phyloP scores from a whole-genome alignment of 2,797 vertebrate species.

The Varecia variegata region DNA sequence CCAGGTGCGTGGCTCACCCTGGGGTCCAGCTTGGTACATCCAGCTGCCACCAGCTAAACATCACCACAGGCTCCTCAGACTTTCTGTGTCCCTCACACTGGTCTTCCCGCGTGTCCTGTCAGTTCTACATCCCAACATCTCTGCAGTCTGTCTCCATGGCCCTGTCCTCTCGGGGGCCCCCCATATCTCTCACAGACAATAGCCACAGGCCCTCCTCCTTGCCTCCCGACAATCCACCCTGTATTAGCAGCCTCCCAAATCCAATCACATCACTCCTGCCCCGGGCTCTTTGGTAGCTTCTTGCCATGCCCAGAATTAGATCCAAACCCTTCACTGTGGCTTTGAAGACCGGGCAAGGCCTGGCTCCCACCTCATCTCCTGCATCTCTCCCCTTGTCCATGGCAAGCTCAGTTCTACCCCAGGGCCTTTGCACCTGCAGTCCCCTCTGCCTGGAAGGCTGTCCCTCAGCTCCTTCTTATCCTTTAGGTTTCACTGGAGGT shows the following conservation, averaged over 20 bases:
- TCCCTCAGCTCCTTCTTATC: neutral
- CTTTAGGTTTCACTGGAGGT: neutral
- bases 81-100: fast-evolving
- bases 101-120: neutral
- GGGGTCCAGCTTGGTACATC: neutral
- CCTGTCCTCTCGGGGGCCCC: neutral
- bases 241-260: neutral
- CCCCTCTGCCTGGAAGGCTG: neutral
- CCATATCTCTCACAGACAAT: neutral
- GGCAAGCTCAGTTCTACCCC: neutral
- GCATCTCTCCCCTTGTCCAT: neutral
- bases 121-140: neutral
- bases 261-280: neutral
- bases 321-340: neutral
- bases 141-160: neutral
- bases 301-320: neutral
- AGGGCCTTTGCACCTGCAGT: neutral
- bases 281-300: neutral
- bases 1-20: neutral
- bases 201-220: neutral
- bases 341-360: neutral
- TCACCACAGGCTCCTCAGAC: neutral
- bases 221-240: neutral
- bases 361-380: neutral
- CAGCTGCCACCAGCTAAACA: neutral